Base-by-base conservation (phyloP, 2,888 invertebrate species). In the Ophion ventricosus region DNA sequence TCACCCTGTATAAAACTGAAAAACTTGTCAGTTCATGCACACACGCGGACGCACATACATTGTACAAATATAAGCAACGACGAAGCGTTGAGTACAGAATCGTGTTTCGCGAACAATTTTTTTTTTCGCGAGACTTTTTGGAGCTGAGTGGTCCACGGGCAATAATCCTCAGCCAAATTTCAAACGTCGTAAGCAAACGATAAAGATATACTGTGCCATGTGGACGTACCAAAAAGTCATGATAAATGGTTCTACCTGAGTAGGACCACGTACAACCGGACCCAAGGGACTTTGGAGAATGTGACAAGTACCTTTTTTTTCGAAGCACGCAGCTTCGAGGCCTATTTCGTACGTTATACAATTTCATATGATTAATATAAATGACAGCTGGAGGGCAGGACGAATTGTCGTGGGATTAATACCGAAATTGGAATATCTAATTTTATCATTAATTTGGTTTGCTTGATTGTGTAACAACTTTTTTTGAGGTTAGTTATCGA, bases 101-200 rank as follows among this genome's bases (percentile, higher is more conserved):
- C 80, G 80, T 80, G 80, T 80, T 73, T 66, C 66, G 29, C 56
- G 10, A 43, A 43, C n/a, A n/a, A 26, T 70, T 70, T 73, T 57
- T 80, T 76, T 25, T 35, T 35, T 56, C 26, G 40, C 10, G 23
- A 11, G 56, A 56, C 63, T 25, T 40, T 72, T 54, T 64, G 25
- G 63, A 64, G 79, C 57, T 40, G 64, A 66, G 29, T 70, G 70
- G 63, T 64, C 66, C 64, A 29, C 20, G 59, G 23, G 66, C 66
- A 66, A 80, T 73, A 56, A 80, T 20, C 73, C 66, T n/a, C 73
- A 29, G 66, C 80, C 40, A 67, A 80, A 80, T 66, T 80, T 59
- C 64, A 80, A 73, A 64, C 43, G 66, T 66, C 14, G n/a, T 4
- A 14, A 29, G 40, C 29, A 23, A 63, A 40, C 10, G 49, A 14